A percentile compares a stretch with the other conserved stretches of the same genome.
These are phyloP conservation scores for Palythoa heliodiscus DNA, from an alignment of 92 coral and sea anemone species.

Conservation along the genomic window DNA sequence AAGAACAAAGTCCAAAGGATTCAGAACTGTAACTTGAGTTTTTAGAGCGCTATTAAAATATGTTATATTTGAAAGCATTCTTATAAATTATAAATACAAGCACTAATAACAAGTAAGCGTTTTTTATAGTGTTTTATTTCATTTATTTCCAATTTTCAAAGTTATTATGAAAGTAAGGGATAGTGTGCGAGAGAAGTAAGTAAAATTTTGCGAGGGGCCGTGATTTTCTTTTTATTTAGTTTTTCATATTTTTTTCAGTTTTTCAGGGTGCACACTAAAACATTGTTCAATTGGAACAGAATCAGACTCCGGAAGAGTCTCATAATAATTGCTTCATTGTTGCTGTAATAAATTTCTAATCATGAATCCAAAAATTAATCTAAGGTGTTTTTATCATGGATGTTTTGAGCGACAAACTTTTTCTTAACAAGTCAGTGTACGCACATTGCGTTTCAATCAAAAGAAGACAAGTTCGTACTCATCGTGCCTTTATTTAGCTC, in stretches of 20 bases:
- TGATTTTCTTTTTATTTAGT: background rate
- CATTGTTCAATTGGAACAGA: background rate
- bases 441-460: background rate
- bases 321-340: conserved; percentile 32
- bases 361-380: conserved; percentile 21
- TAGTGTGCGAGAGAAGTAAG: background rate
- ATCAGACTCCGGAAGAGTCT: background rate
- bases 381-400: conserved; percentile 29
- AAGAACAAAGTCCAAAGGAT: no score
- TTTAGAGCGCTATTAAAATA: background rate
- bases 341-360: conserved; percentile 36
- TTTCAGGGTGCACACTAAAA: background rate
- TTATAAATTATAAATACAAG: background rate
- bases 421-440: background rate
- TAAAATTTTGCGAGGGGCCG: background rate
- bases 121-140: background rate
- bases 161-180: background rate
- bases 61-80: background rate
- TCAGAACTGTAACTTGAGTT: no score
- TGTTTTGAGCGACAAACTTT: conserved; percentile 24
- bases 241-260: no score
- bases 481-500: background rate
- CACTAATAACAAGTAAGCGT: background rate
- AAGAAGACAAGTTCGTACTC: background rate
- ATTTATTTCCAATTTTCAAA: background rate